Conservation (phyloP, 1,140 invertebrate species). For the Papilio xuthus region DNA sequence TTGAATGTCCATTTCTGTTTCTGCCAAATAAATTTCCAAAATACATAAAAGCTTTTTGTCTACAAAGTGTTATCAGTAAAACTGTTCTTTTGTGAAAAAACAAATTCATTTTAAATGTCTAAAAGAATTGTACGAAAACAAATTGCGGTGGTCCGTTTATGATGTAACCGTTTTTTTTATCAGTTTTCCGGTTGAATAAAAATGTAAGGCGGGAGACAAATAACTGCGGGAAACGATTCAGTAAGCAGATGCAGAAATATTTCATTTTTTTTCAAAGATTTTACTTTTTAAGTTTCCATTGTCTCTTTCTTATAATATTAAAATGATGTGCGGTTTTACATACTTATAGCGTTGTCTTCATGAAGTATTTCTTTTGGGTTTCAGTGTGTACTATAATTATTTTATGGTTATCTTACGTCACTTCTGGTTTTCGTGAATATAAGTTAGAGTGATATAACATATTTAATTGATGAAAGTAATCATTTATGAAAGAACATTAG, state of each 20-base stretch:
- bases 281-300: not conserved
- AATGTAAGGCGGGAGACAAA: slow-evolving; percentile 23
- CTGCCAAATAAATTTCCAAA: not conserved
- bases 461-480: not conserved
- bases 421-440: not conserved
- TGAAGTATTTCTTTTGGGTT: not conserved
- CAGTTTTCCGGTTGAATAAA: slow-evolving; percentile 26
- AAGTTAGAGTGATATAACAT: not conserved
- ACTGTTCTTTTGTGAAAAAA: slow-evolving; percentile 7
- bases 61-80: not conserved
- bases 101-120: slow-evolving; percentile 1
- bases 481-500: not conserved
- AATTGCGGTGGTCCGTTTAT: slow-evolving; percentile 27
- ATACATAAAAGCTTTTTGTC: slow-evolving; percentile 6
- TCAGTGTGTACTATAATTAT: not conserved
- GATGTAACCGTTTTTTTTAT: slow-evolving; percentile 22
- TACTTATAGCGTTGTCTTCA: not conserved
- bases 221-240: slow-evolving; percentile 9
- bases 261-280: slow-evolving; percentile 18
- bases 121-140: slow-evolving; percentile 20
- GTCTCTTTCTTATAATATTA: not conserved
- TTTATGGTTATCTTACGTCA: not conserved
- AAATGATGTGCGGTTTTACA: not conserved
- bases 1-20: not conserved
- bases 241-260: slow-evolving; percentile 4